Evolutionary conservation across 2,113 vertebrate genomes (phyloP), one percentile per base, ranked within the genome.

Genomic region (Callionymus lyra): DNA sequence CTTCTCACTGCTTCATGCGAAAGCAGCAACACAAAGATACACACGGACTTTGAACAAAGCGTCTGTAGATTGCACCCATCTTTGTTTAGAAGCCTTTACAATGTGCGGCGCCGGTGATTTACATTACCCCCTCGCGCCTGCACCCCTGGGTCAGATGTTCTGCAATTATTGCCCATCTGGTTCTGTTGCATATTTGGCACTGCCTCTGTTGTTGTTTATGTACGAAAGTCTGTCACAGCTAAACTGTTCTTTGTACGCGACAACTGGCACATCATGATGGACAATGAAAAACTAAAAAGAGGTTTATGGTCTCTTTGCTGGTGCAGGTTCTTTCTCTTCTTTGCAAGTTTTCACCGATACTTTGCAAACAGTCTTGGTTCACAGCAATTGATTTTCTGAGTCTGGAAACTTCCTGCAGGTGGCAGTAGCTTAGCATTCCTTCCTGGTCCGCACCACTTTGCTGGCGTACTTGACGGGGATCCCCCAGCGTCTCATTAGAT

Each of bases 401-500:
- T 66, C 59, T 48, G 13, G 56, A 58, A 64, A 34, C 36, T 34
- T 58, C 79, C 76, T 64, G 35, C 44, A 71, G 71, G 55, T 65
- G 71, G 66, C 65, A 1, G 52, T 45, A 70, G 61, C 62, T 92
- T 77, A 93, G 34, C 91, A 94, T 16, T 88, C 88, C 73, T 85
- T 89, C 54, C 89, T 87, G 38, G 91, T 93, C 64, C 84, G 88
- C 51, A 94, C 80, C 33, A 77, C 82, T 82, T 89, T 94, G 70
- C 88, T 92, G 65, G 84, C 76, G 13, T 94, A 94, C 46, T 87
- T 90, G 60, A 92, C 50, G 1, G 90, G 85, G 67, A 90, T 85
- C 59, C 89, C 90, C 70, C 89, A 89, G 46, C 87, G 85, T 73
- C 89, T 90, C 44, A 91, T 84, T 68, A 93, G 85, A 62, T 93